These are phyloP conservation scores for Murina feae DNA, from an alignment of 2,113 vertebrate species.

Conservation along the genomic window DNA sequence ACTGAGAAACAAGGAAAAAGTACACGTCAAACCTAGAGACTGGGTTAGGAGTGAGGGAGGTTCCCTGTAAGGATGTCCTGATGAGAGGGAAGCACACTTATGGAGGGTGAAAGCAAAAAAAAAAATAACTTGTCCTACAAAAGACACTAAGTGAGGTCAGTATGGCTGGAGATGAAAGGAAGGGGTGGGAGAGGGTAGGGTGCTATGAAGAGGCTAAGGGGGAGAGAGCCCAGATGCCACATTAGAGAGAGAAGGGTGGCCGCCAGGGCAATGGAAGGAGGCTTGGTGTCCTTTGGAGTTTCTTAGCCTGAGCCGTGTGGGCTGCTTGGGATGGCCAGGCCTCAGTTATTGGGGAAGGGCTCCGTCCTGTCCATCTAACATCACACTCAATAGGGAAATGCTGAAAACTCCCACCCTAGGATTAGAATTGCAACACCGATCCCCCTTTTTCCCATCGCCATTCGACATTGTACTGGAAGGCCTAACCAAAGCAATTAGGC, in stretches of 20 bases:
- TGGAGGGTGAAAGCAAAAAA: background rate
- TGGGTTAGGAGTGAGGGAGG: background rate
- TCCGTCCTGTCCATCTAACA: fast-evolving
- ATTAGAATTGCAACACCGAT: background rate
- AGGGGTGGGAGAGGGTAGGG: too few relatives aligned
- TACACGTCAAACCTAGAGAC: background rate
- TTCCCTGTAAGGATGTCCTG: background rate
- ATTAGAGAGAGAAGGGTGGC: too few relatives aligned
- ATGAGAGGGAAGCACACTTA: fast-evolving
- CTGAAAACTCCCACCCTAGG: background rate
- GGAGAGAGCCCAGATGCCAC: too few relatives aligned
- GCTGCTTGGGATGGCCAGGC: too few relatives aligned
- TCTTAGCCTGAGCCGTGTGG: background rate
- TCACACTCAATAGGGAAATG: background rate
- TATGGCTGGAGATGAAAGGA: background rate
- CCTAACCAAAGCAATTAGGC: background rate
- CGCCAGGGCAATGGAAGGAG: too few relatives aligned
- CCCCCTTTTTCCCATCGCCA: background rate
- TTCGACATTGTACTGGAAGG: background rate
- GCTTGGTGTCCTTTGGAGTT: fast-evolving
- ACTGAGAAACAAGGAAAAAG: background rate
- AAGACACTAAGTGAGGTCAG: background rate
- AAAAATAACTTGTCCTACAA: background rate
- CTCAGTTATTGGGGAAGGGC: too few relatives aligned
- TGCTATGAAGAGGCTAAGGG: background rate